Percentiles rank a stretch among this genome's conserved stretches.
Evolutionary conservation across 2,797 vertebrate species (phyloP).

Genomic region (Harpagifer antarcticus): DNA sequence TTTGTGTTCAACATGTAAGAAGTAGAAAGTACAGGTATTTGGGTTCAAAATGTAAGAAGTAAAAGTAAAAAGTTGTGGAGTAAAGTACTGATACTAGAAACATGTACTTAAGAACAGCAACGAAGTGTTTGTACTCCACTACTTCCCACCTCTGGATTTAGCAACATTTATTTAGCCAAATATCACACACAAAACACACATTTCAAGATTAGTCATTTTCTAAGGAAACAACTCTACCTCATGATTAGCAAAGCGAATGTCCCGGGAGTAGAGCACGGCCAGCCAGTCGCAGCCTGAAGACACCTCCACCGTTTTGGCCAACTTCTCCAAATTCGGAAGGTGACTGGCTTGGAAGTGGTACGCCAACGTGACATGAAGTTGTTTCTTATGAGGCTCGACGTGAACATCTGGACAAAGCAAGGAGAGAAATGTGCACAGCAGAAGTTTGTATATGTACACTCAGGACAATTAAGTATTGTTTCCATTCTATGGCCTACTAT

Average conservation of each 20-base stretch:
- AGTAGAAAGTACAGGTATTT: too few relatives aligned
- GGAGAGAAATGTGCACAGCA: background rate
- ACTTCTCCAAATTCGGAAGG: slow-evolving; percentile 91
- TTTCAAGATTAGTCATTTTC: background rate
- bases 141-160: too few relatives aligned
- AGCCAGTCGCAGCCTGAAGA: slow-evolving; percentile 95
- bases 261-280: slow-evolving; percentile 94
- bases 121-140: too few relatives aligned
- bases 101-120: too few relatives aligned
- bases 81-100: too few relatives aligned
- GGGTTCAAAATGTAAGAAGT: too few relatives aligned
- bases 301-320: slow-evolving; percentile 91
- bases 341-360: slow-evolving; percentile 97
- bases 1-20: too few relatives aligned
- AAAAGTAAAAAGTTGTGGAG: too few relatives aligned
- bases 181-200: background rate
- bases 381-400: slow-evolving; percentile 97
- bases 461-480: background rate
- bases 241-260: slow-evolving; percentile 96
- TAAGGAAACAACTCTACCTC: slow-evolving; percentile 84
- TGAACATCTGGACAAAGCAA: slow-evolving; percentile 87
- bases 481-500: background rate
- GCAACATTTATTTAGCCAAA: too few relatives aligned
- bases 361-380: slow-evolving; percentile 96
- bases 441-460: background rate